Percentiles rank a stretch among this genome's conserved stretches.
Evolutionary conservation across 2,113 vertebrate species (phyloP).

Genomic region (Oxyura jamaicensis): DNA sequence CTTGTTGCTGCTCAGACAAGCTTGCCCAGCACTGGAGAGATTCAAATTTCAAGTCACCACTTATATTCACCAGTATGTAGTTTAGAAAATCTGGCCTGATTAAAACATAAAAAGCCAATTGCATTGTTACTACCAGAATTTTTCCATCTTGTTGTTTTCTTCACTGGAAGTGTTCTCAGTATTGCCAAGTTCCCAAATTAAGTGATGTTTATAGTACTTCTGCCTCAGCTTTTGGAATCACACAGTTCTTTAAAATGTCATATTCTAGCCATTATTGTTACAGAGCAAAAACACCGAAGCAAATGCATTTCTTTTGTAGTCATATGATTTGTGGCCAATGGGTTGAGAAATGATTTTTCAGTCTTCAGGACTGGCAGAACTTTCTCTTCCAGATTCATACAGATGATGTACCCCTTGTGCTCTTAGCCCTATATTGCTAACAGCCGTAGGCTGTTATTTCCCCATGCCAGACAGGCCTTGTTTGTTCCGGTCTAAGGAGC

Average conservation of each 20-base stretch:
- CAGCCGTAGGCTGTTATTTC: not conserved
- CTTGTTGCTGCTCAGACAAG: not conserved
- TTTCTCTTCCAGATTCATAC: not conserved
- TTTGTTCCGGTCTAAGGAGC: not conserved
- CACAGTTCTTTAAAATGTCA: not conserved
- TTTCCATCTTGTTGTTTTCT: not conserved
- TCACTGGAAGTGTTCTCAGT: not conserved
- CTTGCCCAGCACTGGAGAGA: not conserved
- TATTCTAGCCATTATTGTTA: not conserved
- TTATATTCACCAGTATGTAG: not conserved
- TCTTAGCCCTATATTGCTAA: not conserved
- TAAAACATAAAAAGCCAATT: not conserved
- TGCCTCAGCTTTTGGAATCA: not conserved
- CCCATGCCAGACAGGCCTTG: not conserved
- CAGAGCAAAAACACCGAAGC: not conserved
- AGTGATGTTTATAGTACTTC: not conserved
- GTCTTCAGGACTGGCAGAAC: not conserved
- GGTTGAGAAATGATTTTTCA: not conserved
- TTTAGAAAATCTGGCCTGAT: not conserved
- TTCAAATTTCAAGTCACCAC: not conserved
- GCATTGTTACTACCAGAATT: not conserved
- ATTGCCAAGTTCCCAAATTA: not conserved
- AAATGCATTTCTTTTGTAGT: not conserved
- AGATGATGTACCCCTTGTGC: rapidly evolving
- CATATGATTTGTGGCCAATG: not conserved